Base-by-base conservation (phyloP, 1,140 invertebrate species). In the Hypothenemus hampei region DNA sequence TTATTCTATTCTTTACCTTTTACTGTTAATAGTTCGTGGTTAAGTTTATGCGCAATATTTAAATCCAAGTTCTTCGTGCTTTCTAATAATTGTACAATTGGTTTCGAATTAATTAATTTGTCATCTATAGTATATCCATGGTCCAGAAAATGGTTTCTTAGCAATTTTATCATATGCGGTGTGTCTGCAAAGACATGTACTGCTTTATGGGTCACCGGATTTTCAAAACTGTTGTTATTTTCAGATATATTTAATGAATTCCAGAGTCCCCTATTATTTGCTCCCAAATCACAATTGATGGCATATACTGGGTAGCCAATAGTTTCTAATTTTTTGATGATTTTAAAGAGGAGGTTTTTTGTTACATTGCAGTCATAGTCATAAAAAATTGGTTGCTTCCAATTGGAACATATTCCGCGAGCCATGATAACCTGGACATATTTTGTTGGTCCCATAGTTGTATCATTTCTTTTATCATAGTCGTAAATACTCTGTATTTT, bases 71-170 rank as follows among this genome's bases (percentile, higher is more conserved):
- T 33, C 36, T 31, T 8, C 3, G 40, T 53, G 21, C 53, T n/a
- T 22, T 45, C 23, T 11, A 53, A 39, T 53, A 45, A 39, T 7
- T 58, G 20, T 18, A 44, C 15, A 44, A 36, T 26, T 44, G 49
- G 39, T 24, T 45, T 58, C 3, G 48, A 35, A 45, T 15, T 58
- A 39, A 58, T 45, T 20, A 46, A 13, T 44, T 45, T 22, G 8
- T 41, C 49, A 43, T 57, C 22, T 35, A 57, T 8, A 19, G 51
- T 6, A 39, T 15, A 58, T 18, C 49, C 40, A 46, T 18, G 35
- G 46, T 58, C 41, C 11, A 58, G 40, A 46, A 58, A 58, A 46
- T 58, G 56, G 22, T 58, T 58, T 46, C 33, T 49, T 36, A 37
- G 47, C 3, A 45, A 21, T 21, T 58, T 58, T 8, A 53, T 53